Conservation (phyloP, 2,797 vertebrate species). For the Sciurus vulgaris region DNA sequence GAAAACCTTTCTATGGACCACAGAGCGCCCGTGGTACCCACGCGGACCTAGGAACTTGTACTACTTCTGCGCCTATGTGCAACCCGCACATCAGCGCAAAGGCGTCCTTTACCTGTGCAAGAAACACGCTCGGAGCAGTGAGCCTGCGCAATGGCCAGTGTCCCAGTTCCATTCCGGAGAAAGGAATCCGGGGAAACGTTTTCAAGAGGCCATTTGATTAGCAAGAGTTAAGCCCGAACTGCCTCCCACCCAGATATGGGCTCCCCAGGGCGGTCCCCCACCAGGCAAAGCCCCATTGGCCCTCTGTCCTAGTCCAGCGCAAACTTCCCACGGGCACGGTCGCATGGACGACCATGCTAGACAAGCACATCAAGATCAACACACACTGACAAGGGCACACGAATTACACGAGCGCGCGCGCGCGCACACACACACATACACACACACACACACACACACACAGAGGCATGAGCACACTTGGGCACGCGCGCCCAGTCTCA, state of each 20-base stretch:
- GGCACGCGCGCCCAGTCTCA: background rate
- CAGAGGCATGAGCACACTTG: too few species aligned
- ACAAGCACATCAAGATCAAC: too few species aligned
- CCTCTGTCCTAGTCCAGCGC: background rate
- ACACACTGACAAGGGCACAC: background rate
- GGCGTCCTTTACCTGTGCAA: background rate
- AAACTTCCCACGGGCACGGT: background rate
- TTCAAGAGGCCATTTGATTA: background rate
- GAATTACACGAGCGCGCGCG: too few species aligned
- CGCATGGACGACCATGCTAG: background rate
- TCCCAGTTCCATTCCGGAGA: background rate
- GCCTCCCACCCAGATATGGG: background rate
- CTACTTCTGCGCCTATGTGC: fast-evolving
- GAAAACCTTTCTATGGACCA: background rate
- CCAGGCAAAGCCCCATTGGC: background rate
- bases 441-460: too few species aligned
- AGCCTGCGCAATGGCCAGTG: background rate
- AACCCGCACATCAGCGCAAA: fast-evolving
- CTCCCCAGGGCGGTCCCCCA: background rate
- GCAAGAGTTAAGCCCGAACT: background rate
- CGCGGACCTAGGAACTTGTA: background rate
- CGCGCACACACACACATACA: too few species aligned
- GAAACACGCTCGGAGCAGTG: background rate
- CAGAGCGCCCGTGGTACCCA: background rate
- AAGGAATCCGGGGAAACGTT: background rate